These are phyloP conservation scores for Venturia canescens DNA, from an alignment of 1,140 invertebrate genomes.

Conservation along the genomic window DNA sequence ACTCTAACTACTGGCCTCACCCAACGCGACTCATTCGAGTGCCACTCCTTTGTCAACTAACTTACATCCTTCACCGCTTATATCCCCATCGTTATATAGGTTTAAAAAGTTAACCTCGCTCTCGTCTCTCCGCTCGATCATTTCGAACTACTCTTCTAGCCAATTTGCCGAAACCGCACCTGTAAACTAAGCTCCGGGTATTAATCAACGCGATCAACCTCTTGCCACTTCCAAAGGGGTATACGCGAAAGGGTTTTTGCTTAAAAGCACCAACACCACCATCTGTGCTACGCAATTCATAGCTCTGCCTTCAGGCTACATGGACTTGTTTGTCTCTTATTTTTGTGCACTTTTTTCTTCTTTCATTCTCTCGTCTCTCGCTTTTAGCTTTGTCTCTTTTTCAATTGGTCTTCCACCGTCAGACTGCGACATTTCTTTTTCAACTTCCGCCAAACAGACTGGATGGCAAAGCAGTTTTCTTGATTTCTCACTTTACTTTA, in stretches of 20 bases:
- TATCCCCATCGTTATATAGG: neutral
- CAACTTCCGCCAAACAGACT: neutral
- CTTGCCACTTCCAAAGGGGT: neutral
- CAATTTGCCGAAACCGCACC: conserved; percentile 41
- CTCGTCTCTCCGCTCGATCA: neutral
- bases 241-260: neutral
- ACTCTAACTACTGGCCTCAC: conserved; percentile 43
- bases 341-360: conserved; percentile 36
- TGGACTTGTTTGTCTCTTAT: conserved; percentile 26
- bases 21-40: conserved; percentile 22
- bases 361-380: conserved; percentile 44
- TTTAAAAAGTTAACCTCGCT: neutral
- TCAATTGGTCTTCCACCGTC: neutral
- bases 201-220: conserved; percentile 42
- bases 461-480: neutral
- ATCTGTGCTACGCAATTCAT: neutral
- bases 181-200: conserved; percentile 31
- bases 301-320: conserved; percentile 8
- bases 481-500: conserved; percentile 33
- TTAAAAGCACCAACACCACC: conserved; percentile 2
- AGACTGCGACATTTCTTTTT: neutral
- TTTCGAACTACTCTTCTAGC: conserved; percentile 31
- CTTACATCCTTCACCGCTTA: conserved; percentile 31
- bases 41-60: conserved; percentile 45
- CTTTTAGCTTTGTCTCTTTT: neutral